These are phyloP conservation scores for Montipora sp. DNA, from an alignment of 64 coral and sea anemone species.

Conservation along the genomic window DNA sequence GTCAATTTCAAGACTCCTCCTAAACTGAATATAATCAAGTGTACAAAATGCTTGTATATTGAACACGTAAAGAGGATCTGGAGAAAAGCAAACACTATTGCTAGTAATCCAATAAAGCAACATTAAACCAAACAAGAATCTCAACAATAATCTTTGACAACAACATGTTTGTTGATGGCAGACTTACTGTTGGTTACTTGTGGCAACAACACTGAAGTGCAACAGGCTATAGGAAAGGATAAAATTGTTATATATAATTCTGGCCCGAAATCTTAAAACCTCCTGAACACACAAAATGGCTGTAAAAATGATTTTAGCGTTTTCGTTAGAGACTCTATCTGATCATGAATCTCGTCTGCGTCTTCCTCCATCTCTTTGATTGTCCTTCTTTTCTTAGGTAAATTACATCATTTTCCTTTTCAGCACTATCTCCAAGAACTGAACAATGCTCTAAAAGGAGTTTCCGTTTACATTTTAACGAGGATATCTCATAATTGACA, in stretches of 20 bases:
- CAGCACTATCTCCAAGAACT: conserved; percentile 25
- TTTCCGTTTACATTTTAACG: neutral
- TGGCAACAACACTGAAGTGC: neutral
- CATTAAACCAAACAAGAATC: neutral
- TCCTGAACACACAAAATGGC: neutral
- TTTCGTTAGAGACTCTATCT: neutral
- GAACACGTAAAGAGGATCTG: no score
- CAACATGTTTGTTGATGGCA: neutral
- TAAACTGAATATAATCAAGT: no score
- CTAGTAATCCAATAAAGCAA: neutral
- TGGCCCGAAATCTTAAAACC: neutral
- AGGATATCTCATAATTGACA: neutral
- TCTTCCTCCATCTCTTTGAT: neutral
- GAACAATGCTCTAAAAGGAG: neutral
- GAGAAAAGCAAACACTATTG: neutral
- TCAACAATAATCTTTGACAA: neutral
- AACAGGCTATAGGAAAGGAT: neutral
- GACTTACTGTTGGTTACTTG: neutral
- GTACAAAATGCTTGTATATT: no score
- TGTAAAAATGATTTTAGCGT: neutral
- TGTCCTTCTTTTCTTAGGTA: conserved; percentile 39
- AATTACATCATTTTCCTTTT: conserved; percentile 12
- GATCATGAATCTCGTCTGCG: neutral
- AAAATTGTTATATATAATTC: conserved; percentile 6
- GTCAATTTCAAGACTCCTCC: no score